These are phyloP conservation scores for Strix aluco DNA, from an alignment of 2,113 vertebrate species.

Conservation along the genomic window DNA sequence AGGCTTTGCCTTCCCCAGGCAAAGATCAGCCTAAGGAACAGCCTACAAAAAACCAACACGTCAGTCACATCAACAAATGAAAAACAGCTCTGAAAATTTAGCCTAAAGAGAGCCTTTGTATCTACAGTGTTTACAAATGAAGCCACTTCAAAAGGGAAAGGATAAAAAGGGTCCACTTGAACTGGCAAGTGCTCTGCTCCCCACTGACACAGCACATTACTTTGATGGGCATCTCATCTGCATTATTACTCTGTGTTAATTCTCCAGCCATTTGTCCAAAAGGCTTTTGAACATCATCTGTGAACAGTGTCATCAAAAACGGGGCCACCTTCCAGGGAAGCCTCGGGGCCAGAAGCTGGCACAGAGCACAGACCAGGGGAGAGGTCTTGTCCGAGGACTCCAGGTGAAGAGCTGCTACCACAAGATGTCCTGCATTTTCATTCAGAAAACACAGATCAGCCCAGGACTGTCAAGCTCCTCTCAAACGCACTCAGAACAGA, in stretches of 20 bases:
- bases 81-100: neutral
- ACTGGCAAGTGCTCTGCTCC: neutral
- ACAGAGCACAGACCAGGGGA: neutral
- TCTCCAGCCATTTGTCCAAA: neutral
- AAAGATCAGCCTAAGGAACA: neutral
- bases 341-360: rapidly evolving
- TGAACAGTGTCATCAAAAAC: neutral
- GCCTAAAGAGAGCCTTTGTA: neutral
- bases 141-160: neutral
- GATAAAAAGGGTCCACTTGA: neutral
- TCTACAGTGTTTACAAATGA: neutral
- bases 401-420: neutral
- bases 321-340: neutral
- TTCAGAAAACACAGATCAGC: neutral
- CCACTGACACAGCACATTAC: neutral
- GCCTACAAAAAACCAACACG: neutral
- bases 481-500: neutral
- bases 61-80: neutral
- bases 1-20: neutral
- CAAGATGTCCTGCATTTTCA: neutral
- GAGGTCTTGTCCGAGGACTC: neutral
- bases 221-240: neutral
- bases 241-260: neutral
- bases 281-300: neutral
- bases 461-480: neutral